These are phyloP conservation scores for Gavia stellata DNA, from an alignment of 2,113 vertebrate species.

Conservation along the genomic window DNA sequence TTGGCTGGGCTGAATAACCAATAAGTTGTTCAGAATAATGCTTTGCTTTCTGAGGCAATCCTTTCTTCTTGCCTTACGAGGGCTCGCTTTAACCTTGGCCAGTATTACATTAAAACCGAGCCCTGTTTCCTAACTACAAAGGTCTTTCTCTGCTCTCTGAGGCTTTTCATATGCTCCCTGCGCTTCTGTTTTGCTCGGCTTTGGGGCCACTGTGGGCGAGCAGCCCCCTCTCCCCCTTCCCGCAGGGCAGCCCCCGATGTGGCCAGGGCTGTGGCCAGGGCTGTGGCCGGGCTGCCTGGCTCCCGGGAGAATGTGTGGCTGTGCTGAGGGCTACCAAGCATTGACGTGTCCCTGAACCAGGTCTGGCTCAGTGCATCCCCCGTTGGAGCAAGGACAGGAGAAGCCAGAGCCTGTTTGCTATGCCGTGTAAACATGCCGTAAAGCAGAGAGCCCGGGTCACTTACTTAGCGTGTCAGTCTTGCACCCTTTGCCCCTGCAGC, in stretches of 20 bases:
- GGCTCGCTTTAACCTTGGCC: background rate
- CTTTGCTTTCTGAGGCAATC: background rate
- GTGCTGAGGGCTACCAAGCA: background rate
- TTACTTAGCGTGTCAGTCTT: background rate
- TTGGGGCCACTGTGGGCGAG: background rate
- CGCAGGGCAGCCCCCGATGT: fast-evolving
- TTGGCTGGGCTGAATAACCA: background rate
- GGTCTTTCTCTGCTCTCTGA: background rate
- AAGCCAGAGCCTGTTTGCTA: background rate
- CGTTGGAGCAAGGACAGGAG: background rate
- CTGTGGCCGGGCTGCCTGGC: background rate
- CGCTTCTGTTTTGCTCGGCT: background rate
- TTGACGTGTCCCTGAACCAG: background rate
- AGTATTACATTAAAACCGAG: fast-evolving
- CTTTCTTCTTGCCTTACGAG: background rate
- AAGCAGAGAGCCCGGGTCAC: background rate
- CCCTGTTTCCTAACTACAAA: background rate
- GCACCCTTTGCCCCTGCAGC: background rate
- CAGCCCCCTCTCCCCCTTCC: background rate
- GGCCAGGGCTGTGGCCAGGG: fast-evolving
- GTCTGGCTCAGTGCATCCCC: background rate
- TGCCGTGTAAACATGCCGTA: background rate
- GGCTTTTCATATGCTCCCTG: background rate
- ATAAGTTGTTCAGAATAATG: background rate
- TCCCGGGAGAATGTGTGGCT: background rate